Conservation (phyloP, 2,113 vertebrate genomes). For the Eretmodus cyanostictus region DNA sequence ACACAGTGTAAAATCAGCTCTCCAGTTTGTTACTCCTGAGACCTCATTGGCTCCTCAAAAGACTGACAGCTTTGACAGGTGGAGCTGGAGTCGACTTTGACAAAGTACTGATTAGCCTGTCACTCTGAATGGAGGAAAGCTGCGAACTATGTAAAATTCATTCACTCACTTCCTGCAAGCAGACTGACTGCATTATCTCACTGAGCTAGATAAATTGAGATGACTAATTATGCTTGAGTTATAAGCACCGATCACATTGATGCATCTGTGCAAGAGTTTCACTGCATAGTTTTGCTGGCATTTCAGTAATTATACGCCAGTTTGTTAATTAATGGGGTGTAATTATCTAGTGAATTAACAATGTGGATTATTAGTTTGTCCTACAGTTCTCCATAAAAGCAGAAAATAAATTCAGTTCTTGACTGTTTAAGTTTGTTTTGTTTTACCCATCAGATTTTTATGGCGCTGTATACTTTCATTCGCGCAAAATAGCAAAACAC, state of each 20-base stretch:
- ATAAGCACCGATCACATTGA: background rate
- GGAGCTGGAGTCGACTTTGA: slow-evolving; percentile 45
- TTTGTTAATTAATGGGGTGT: slow-evolving; percentile 3
- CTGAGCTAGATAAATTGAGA: slow-evolving; percentile 8
- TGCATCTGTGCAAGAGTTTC: background rate
- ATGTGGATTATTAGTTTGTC: background rate
- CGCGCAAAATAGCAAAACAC: background rate
- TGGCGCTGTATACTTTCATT: background rate
- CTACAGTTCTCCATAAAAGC: background rate
- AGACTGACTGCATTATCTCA: background rate
- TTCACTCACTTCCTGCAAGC: slow-evolving; percentile 11
- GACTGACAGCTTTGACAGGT: slow-evolving; percentile 65
- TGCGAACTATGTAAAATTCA: slow-evolving; percentile 46
- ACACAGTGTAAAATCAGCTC: slow-evolving; percentile 40
- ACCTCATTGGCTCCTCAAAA: slow-evolving; percentile 37
- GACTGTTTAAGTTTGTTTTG: background rate
- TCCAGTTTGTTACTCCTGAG: slow-evolving; percentile 57
- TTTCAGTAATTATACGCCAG: background rate
- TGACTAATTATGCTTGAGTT: slow-evolving; percentile 12
- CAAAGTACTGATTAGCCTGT: slow-evolving; percentile 65
- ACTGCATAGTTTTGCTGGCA: background rate
- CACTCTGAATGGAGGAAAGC: slow-evolving; percentile 46
- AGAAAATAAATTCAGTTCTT: background rate
- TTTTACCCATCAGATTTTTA: background rate
- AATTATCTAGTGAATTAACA: background rate